Percentiles rank a stretch among this genome's conserved stretches.
Conservation (phyloP, 2,113 vertebrate genomes). For the Atractosteus spatula region DNA sequence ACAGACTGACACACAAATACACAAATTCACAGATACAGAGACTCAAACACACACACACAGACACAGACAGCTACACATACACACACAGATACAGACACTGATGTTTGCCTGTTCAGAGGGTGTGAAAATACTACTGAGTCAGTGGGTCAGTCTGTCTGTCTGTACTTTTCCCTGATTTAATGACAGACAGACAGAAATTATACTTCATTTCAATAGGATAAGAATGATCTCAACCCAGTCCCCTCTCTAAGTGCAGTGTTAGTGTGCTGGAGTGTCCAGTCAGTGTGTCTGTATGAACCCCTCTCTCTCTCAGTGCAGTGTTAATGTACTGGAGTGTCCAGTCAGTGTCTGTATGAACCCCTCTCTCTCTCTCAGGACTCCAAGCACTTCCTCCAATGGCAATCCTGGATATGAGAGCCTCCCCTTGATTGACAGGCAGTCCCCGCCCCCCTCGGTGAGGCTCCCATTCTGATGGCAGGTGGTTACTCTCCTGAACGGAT, state of each 20-base stretch:
- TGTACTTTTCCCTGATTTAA: constrained; percentile 55
- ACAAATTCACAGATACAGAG: constrained; percentile 36
- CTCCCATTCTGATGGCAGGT: constrained; percentile 20
- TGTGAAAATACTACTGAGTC: constrained; percentile 30
- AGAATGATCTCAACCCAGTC: too few species aligned
- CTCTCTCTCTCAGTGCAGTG: not conserved
- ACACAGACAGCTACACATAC: constrained; percentile 52
- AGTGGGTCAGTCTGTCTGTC: constrained; percentile 74
- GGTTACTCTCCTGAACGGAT: too few species aligned
- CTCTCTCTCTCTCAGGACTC: constrained; percentile 80
- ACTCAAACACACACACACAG: constrained; percentile 23
- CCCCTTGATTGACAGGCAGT: constrained; percentile 77
- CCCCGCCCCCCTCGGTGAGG: constrained; percentile 85
- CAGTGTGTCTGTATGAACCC: not conserved
- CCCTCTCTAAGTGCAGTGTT: not conserved
- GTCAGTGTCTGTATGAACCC: constrained; percentile 32
- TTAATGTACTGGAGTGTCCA: not conserved
- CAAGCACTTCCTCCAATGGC: constrained; percentile 95
- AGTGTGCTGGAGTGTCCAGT: not conserved
- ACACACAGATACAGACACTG: constrained; percentile 70
- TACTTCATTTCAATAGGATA: constrained; percentile 43
- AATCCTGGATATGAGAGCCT: constrained; percentile 91
- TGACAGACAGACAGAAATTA: constrained; percentile 64
- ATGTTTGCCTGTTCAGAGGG: constrained; percentile 6
- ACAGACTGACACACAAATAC: constrained; percentile 62